Base-by-base conservation (phyloP, 1,140 invertebrate genomes). In the Paracyclopina nana region DNA sequence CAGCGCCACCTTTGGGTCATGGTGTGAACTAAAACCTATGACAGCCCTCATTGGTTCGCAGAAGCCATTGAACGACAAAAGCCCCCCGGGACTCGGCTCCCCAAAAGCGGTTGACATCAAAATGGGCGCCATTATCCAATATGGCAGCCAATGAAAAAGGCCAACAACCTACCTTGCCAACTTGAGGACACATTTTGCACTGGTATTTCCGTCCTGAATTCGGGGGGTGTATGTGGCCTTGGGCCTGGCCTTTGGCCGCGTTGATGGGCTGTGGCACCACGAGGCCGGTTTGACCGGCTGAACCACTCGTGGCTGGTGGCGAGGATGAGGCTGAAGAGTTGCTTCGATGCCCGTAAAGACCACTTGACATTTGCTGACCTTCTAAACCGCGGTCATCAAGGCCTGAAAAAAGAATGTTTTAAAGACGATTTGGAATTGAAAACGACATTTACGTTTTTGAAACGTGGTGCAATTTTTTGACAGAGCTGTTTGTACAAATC, bases 121-220 rank as follows among this genome's bases (percentile, higher is more conserved):
- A n/a, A n/a, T n/a, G n/a, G n/a, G n/a, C 14, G 5, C 8, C 34
- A 16, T 4, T 42, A 28, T 52, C 40, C 50, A 52, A 40, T 12
- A 8, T 4, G 11, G 42, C 6, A 45, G 14, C 42, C 26, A 50
- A 52, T n/a, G 14, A 45, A 2, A 52, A 38, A 5, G 29, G 34
- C 34, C 34, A 38, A 16, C 34, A 38, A 4, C 14, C 34, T 38
- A 22, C 11, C 20, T 53, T 48, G 43, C 80, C 75, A 67, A 95
- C 88, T 83, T 92, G 85, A 55, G 88, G 87, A 68, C 88, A 95
- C 87, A 95, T 94, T 70, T 94, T 94, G 76, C 88, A 95, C 65
- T 90, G 84, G 70, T 94, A 94, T 64, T 90, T 90, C 42, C 69
- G 54, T 16, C 61, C 65, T n/a, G 60, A 59, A 18, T 62, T 60